A percentile compares a stretch with the other conserved stretches of the same genome.
phyloP scores from a whole-genome alignment of 2,888 invertebrate species.

The Hermodice carunculata region DNA sequence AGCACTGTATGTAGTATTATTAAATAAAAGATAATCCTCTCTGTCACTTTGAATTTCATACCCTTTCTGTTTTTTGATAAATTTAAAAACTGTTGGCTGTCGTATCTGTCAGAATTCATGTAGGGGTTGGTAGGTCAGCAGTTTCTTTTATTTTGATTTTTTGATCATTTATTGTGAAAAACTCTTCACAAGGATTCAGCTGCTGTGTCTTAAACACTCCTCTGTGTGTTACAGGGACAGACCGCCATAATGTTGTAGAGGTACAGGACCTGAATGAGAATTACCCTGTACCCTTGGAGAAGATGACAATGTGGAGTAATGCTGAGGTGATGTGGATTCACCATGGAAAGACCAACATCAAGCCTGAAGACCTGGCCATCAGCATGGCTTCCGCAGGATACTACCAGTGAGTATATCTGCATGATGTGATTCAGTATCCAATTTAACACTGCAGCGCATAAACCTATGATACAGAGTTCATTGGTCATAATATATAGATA shows the following conservation, averaged over 20 bases:
- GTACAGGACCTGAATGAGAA: slow-evolving; percentile 57
- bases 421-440: too few species aligned
- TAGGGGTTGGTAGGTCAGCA: too few species aligned
- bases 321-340: slow-evolving; percentile 59
- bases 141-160: too few species aligned
- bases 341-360: slow-evolving; percentile 47
- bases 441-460: too few species aligned
- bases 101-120: too few species aligned
- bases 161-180: neutral
- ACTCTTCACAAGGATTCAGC: neutral
- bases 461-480: too few species aligned
- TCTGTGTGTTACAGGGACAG: slow-evolving; percentile 57
- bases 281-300: slow-evolving; percentile 63
- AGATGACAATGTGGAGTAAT: slow-evolving; percentile 58
- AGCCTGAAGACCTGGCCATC: slow-evolving; percentile 58
- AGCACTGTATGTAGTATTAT: too few species aligned
- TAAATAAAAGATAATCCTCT: too few species aligned
- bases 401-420: slow-evolving; percentile 57
- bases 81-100: too few species aligned
- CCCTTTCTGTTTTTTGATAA: too few species aligned
- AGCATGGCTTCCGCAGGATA: slow-evolving; percentile 65
- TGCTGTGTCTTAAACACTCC: neutral
- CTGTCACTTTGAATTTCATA: too few species aligned
- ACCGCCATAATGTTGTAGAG: slow-evolving; percentile 65
- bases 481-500: too few species aligned